Base-by-base conservation (phyloP, 2,888 invertebrate genomes). In the Pedicia rivosa region DNA sequence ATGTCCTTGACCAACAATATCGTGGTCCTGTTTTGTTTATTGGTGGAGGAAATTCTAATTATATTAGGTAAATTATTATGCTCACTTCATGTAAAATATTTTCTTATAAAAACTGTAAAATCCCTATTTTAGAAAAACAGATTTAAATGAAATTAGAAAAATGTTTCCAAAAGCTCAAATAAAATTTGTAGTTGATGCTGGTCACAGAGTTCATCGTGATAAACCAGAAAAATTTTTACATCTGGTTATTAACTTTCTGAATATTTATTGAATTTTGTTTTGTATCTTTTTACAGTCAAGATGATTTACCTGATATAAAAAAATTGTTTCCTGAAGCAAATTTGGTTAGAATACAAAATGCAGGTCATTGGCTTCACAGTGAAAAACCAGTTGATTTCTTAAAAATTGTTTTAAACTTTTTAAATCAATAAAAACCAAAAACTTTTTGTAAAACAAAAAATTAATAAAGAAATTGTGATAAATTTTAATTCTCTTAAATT, bases 161-260 rank as follows among this genome's bases (percentile, higher is more conserved):
- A 50, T 76, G 4, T 86, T 86, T 52, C 78, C 83, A 0, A 62
- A 62, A 3, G 72, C 77, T 2, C 43, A 44, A 20, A 38, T 59
- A 2, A 44, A 50, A 42, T 60, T 55, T 55, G 57, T 46, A 35
- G 26, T 15, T 25, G 82, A 78, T 25, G 84, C 94, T 5, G 88
- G 90, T 1, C 95, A 97, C 58, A 86, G 91, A 83, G 75, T 94
- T 1, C 95, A 97, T 55, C 78, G 83, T 44, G 92, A 95, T 43
- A 81, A 90, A 54, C 90, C 94, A 2, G 43, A 44, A 1, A 49
- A 59, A 20, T 69, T 69, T 47, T 43, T 63, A 5, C 47, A 55
- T 2, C 40, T 64, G 10, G 53, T 62, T 1, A 56, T 62, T 2
- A 42, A 54, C 1, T 70, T 70, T 40, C 45, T 69, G 44, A 50